phyloP scores from a whole-genome alignment of 1,140 invertebrate genomes.

The Limonius californicus region DNA sequence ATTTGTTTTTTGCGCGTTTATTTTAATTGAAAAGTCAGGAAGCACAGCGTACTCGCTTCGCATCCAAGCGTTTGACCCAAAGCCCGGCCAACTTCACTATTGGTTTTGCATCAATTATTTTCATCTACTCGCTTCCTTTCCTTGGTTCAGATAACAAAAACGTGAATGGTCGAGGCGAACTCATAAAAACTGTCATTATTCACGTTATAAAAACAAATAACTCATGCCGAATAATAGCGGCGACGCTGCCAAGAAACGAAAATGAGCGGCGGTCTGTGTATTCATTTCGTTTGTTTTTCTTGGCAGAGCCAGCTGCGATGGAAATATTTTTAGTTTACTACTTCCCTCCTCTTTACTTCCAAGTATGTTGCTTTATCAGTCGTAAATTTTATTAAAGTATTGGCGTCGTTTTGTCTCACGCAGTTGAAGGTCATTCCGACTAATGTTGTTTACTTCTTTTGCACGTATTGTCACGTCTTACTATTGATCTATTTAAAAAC shows the following conservation, averaged over 20 bases:
- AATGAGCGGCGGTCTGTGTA: not conserved
- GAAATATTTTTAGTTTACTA: constrained; percentile 9
- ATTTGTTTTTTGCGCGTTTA: too few species aligned
- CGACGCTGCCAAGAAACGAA: constrained; percentile 8
- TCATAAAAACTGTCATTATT: constrained; percentile 8
- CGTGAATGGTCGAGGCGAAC: not conserved
- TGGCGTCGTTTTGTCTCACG: constrained; percentile 4
- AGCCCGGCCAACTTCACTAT: not conserved
- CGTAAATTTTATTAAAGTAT: constrained; percentile 2
- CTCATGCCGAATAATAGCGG: constrained; percentile 10
- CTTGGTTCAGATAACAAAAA: not conserved
- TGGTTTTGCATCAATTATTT: not conserved
- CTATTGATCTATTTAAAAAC: too few species aligned
- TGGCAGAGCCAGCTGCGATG: not conserved
- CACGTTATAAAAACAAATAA: constrained; percentile 9
- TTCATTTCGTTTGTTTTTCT: constrained; percentile 6
- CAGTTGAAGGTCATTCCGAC: constrained; percentile 1
- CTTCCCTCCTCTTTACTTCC: not conserved
- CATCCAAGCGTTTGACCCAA: not conserved
- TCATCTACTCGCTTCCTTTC: not conserved
- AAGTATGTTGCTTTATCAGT: not conserved
- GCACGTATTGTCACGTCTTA: too few species aligned
- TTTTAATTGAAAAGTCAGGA: too few species aligned
- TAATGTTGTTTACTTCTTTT: too few species aligned
- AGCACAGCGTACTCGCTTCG: not conserved